These are phyloP conservation scores for Lacanobia wlatinum DNA, from an alignment of 2,888 invertebrate species.

Conservation along the genomic window DNA sequence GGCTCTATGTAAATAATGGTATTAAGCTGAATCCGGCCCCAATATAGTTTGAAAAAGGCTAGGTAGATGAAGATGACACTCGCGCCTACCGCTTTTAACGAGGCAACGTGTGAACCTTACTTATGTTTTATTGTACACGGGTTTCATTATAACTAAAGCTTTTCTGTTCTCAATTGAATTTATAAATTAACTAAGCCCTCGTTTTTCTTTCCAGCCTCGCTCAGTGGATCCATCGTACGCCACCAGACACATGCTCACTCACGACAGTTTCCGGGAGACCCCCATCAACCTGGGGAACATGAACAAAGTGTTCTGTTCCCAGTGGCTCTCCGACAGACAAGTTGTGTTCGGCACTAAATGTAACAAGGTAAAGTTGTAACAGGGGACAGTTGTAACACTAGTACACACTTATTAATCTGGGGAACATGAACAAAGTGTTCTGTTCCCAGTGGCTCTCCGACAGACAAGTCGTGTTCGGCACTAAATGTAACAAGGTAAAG, in stretches of 20 bases:
- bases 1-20: too few species aligned
- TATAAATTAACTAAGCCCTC: not conserved
- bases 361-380: conserved; percentile 94
- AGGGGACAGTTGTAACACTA: not conserved
- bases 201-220: conserved; percentile 83
- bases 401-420: conserved; percentile 91
- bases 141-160: too few species aligned
- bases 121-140: too few species aligned
- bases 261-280: conserved; percentile 96
- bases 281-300: conserved; percentile 95
- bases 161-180: too few species aligned
- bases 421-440: conserved; percentile 97
- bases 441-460: conserved; percentile 99
- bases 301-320: conserved; percentile 98
- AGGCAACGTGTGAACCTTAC: too few species aligned
- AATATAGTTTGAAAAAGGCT: too few species aligned
- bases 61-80: too few species aligned
- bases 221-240: conserved; percentile 95
- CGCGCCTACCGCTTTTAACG: too few species aligned
- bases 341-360: conserved; percentile 99
- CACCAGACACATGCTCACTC: conserved; percentile 96
- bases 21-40: too few species aligned
- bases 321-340: conserved; percentile 98
- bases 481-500: conserved; percentile 98
- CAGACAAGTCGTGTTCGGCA: conserved; percentile 98